Percentiles rank a stretch among this genome's conserved stretches.
Conservation (phyloP, 37 sponge, comb jelly and placozoan species). For the Eunapius fragilis region DNA sequence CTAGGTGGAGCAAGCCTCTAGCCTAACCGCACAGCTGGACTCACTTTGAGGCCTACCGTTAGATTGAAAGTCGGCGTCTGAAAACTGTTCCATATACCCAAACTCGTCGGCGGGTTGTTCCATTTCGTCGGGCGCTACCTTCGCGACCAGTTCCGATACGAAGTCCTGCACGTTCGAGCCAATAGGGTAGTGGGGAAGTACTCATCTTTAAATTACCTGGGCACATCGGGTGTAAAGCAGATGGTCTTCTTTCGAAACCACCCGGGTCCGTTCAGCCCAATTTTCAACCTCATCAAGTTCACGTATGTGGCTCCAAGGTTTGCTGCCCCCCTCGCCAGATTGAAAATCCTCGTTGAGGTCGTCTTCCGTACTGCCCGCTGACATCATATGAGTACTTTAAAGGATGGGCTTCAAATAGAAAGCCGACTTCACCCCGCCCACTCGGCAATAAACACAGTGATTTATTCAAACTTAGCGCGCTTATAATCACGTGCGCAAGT, state of each 20-base stretch:
- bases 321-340: neutral
- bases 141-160: constrained; percentile 6
- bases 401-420: neutral
- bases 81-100: constrained; percentile 57
- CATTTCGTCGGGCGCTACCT: neutral
- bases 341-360: neutral
- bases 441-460: neutral
- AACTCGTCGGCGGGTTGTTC: constrained; percentile 4
- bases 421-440: neutral
- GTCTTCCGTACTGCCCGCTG: neutral
- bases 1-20: neutral
- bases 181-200: neutral
- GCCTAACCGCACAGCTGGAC: neutral
- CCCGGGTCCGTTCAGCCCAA: constrained; percentile 69
- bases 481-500: neutral
- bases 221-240: constrained; percentile 42
- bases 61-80: constrained; percentile 64
- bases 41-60: neutral
- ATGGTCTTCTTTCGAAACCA: constrained; percentile 76
- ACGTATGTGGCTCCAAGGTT: constrained; percentile 60
- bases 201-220: constrained; percentile 15
- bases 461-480: neutral
- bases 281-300: constrained; percentile 67
- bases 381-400: neutral
- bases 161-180: neutral